Evolutionary conservation across 2,797 vertebrate species (phyloP), one percentile per base, ranked within the genome.

Genomic region (Sebastes itinus): DNA sequence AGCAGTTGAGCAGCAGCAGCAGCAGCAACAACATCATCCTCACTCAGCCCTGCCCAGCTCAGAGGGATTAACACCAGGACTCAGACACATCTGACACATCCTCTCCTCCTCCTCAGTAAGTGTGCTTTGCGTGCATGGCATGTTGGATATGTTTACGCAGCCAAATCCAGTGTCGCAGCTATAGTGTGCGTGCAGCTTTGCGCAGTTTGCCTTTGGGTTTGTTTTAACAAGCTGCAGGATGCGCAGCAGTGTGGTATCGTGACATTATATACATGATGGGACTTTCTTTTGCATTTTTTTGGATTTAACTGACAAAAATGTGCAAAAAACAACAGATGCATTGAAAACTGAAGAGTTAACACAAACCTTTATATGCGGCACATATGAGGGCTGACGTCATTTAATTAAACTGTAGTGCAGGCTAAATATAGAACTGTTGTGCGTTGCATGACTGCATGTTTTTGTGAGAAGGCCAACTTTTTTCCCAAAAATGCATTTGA

Each of bases 41-140:
- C 94, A 42, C 91, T 92, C 92, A 86, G 78, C 54, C 83, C 85
- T 81, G 86, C 80, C 67, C 85, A 81, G 77, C 90, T 91, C 92
- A 89, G 89, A 85, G 87, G 88, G 90, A 87, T 76, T 89, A 76
- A 83, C 88, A 20, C 83, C 16, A 80, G 32, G 70, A 54, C 68
- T 66, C 85, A 70, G 84, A 88, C 88, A 16, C 23, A 75, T 72
- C 77, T 20, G 58, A 76, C 59, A 38, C 60, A 58, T 81, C 10
- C n/a, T 23, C 52, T 52, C 49, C 49, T 54, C 52, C 76, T 77
- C 35, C 75, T 65, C 61, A 60, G 95, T 96, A 92, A 95, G 94
- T 94, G 56, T n/a, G 46, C 25, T 54, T 23, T 30, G 18, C 35
- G 6, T 71, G 83, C 75, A 27, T 63, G 62, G 35, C 28, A 23